phyloP scores from a whole-genome alignment of 2,888 invertebrate species.

The Coenonympha arcania region DNA sequence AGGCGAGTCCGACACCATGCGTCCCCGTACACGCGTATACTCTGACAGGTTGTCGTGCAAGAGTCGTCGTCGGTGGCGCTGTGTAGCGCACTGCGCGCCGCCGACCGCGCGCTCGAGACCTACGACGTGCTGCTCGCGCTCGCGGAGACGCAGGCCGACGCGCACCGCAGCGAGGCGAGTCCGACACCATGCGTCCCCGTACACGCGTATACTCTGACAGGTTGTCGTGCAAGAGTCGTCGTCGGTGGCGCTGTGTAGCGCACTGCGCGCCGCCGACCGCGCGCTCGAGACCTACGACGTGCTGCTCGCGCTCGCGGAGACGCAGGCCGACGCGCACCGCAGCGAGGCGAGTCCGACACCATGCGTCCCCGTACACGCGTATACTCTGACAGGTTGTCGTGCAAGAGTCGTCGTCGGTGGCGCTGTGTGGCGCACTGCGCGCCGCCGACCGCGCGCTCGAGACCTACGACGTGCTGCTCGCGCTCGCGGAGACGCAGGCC shows the following conservation, averaged over 20 bases:
- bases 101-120: slow-evolving; percentile 88
- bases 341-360: slow-evolving; percentile 24
- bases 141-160: slow-evolving; percentile 80
- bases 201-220: slow-evolving; percentile 64
- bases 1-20: too few relatives aligned
- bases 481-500: slow-evolving; percentile 83
- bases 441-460: too few relatives aligned
- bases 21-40: too few relatives aligned
- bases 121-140: slow-evolving; percentile 90
- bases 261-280: slow-evolving; percentile 84
- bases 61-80: slow-evolving; percentile 89
- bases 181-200: too few relatives aligned
- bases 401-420: too few relatives aligned
- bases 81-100: slow-evolving; percentile 81
- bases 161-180: slow-evolving; percentile 27
- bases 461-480: slow-evolving; percentile 88
- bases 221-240: slow-evolving; percentile 86
- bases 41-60: slow-evolving; percentile 76
- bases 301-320: slow-evolving; percentile 86
- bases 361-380: too few relatives aligned
- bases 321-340: slow-evolving; percentile 64
- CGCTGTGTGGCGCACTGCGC: too few relatives aligned
- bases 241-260: slow-evolving; percentile 83
- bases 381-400: too few relatives aligned
- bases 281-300: slow-evolving; percentile 92